Evolutionary conservation across 2,113 vertebrate species (phyloP).

Genomic region (Ceyx melanurus): DNA sequence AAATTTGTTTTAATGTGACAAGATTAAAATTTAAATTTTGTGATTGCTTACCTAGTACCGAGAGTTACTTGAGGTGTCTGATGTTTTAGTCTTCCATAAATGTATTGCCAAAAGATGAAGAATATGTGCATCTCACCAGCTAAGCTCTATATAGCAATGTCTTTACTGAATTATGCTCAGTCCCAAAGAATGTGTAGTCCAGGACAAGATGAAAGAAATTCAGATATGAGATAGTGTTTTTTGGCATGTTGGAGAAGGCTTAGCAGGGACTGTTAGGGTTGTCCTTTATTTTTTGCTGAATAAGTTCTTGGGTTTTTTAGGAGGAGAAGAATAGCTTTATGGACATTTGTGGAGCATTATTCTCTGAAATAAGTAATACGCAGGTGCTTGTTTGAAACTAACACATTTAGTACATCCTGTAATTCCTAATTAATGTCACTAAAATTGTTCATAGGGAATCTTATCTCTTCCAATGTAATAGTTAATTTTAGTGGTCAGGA

Average conservation of each 20-base stretch:
- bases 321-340: background rate
- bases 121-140: background rate
- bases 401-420: background rate
- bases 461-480: background rate
- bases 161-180: background rate
- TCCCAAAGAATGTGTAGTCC: background rate
- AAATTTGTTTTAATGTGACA: background rate
- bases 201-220: background rate
- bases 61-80: background rate
- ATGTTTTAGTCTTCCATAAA: background rate
- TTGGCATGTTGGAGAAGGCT: background rate
- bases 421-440: background rate
- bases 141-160: background rate
- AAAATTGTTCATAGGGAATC: background rate
- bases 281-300: background rate
- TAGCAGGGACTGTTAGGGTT: background rate
- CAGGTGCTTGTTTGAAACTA: background rate
- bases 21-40: background rate
- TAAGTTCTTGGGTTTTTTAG: background rate
- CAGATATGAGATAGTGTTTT: background rate
- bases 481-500: background rate
- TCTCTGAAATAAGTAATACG: background rate
- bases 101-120: background rate
- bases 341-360: background rate
- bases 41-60: background rate